Base-by-base conservation (phyloP, 2,797 vertebrate genomes). In the Chelon auratus region DNA sequence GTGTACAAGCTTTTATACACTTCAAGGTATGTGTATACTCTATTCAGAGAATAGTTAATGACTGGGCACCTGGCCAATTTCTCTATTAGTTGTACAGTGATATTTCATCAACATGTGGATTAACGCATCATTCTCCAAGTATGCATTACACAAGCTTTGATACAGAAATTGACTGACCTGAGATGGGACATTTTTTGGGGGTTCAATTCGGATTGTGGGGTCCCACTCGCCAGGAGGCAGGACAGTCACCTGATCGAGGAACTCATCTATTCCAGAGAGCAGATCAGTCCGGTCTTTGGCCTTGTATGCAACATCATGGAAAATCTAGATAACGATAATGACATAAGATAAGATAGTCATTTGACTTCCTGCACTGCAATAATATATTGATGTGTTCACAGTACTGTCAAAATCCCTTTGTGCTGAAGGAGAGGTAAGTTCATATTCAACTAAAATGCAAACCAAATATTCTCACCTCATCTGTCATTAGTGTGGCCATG, bases 221-320 rank as follows among this genome's bases (percentile, higher is more conserved):
- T 99, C 97, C 97, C 97, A 99, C 85, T 99, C 97, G 77, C 97
- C 97, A 45, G 97, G 97, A 81, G 97, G 97, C 55, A 99, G 91
- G 68, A 99, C 97, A 59, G 97, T 98, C 64, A 98, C 97, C 93
- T 98, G 97, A 91, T 98, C 97, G 72, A 99, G 95, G 92, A 99
- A 99, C 86, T 99, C 97, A 81, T 98, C 97, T 72, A 99, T 96
- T 86, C 97, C 97, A 64, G 97, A 97, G 61, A 99, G 93, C 13
- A 99, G 95, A 91, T 99, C 97, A 24, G 94, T 97, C 85, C 97
- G 89, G 87, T 99, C 97, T 93, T 97, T 99, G 85, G 97, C 97
- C 93, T 98, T 99, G 90, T 99, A 99, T 33, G 97, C 97, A 89
- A 99, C 97, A 76, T 98, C 97, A 33, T 98, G 97, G 91, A 99